Percentiles rank a stretch among this genome's conserved stretches.
phyloP scores from a whole-genome alignment of 2,113 vertebrate species.

The Hemibagrus wyckioides region DNA sequence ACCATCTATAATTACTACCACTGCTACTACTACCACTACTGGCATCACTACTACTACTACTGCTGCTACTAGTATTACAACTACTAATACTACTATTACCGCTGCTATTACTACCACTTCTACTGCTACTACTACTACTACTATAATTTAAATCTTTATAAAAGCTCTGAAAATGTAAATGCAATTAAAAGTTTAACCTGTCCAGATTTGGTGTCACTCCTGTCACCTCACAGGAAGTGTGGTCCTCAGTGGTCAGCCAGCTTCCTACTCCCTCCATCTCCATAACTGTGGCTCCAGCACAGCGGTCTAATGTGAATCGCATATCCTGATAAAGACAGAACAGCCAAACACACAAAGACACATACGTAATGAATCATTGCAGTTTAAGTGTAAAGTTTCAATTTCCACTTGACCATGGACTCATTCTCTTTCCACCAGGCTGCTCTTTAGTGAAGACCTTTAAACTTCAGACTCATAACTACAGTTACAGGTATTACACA shows the following conservation, averaged over 20 bases:
- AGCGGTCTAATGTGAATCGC: conserved; percentile 80
- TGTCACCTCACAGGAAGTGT: conserved; percentile 77
- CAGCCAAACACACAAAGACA: not conserved
- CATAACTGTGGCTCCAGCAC: conserved; percentile 71
- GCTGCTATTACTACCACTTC: not conserved
- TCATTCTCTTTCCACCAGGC: conserved; percentile 11
- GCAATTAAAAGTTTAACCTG: conserved; percentile 67
- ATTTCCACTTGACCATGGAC: conserved; percentile 22
- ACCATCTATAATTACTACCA: too few species aligned
- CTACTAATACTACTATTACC: not conserved
- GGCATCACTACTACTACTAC: not conserved
- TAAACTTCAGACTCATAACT: not conserved
- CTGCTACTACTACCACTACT: not conserved
- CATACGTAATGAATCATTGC: not conserved
- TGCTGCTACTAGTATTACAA: not conserved
- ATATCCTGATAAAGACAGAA: conserved; percentile 70
- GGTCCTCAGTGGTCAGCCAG: conserved; percentile 80
- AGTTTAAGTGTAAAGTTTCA: conserved; percentile 1
- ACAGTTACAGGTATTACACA: not conserved
- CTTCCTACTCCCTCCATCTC: conserved; percentile 82
- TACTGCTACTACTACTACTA: not conserved
- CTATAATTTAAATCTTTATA: not conserved
- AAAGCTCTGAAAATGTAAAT: not conserved
- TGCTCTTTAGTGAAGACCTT: conserved; percentile 19
- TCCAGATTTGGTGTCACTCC: conserved; percentile 74